Evolutionary conservation across 2,113 vertebrate species (phyloP).

Genomic region (Leptobrachium leishanense): DNA sequence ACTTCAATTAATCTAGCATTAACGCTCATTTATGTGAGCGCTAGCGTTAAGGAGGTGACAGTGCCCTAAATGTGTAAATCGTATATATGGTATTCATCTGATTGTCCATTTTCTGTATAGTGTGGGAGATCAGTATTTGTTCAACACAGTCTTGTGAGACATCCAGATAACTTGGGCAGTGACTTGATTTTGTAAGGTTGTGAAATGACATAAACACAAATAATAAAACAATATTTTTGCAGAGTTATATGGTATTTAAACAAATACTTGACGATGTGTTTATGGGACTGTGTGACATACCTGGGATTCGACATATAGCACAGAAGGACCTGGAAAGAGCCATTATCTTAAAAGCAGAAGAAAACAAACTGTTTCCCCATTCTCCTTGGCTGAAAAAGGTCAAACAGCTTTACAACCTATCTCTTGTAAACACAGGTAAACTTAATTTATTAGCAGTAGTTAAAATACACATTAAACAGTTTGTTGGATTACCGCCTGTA

Average conservation of each 20-base stretch:
- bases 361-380: constrained; percentile 43
- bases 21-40: too few relatives aligned
- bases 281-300: constrained; percentile 30
- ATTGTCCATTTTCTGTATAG: too few relatives aligned
- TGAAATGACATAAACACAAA: too few relatives aligned
- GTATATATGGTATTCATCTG: too few relatives aligned
- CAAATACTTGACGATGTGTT: constrained; percentile 47
- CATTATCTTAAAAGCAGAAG: constrained; percentile 34
- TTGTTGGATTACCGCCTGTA: too few relatives aligned
- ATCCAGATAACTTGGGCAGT: too few relatives aligned
- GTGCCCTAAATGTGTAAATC: too few relatives aligned
- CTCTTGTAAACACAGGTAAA: constrained; percentile 29
- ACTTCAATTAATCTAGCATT: too few relatives aligned
- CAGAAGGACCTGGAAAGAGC: constrained; percentile 42
- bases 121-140: too few relatives aligned
- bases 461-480: not conserved
- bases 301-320: constrained; percentile 8
- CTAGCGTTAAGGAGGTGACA: too few relatives aligned
- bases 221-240: not conserved
- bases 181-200: too few relatives aligned
- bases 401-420: constrained; percentile 40
- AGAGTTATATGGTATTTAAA: constrained; percentile 39
- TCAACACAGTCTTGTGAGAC: too few relatives aligned
- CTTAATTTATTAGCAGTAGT: not conserved
- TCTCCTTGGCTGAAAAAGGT: constrained; percentile 46